Percentiles rank a stretch among this genome's conserved stretches.
Evolutionary conservation across 2,888 invertebrate genomes (phyloP).

Genomic region (Sarcophaga subvicina): DNA sequence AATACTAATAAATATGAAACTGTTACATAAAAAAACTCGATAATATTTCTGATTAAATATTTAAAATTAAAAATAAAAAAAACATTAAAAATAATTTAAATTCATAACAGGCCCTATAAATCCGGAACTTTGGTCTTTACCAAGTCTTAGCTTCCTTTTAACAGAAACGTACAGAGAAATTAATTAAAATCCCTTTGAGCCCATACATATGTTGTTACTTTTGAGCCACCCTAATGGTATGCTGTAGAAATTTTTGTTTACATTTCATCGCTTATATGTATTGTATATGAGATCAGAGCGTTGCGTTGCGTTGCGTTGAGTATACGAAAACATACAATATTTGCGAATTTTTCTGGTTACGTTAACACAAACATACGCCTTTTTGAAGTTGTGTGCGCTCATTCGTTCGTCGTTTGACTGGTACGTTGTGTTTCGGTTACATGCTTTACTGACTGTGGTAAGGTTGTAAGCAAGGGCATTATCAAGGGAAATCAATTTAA

Average conservation of each 20-base stretch:
- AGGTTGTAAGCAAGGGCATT: neutral
- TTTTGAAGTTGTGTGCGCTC: conserved; percentile 39
- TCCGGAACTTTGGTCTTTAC: no score
- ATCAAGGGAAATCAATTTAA: conserved; percentile 63
- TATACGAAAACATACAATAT: neutral
- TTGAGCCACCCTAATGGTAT: neutral
- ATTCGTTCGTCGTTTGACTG: neutral
- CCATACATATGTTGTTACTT: neutral
- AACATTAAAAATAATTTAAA: no score
- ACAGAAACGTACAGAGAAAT: neutral
- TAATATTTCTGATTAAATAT: no score
- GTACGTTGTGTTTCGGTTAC: neutral
- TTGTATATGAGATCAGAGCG: no score
- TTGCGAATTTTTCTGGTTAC: conserved; percentile 6
- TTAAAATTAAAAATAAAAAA: no score
- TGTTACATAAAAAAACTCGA: neutral
- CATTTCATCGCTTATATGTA: neutral
- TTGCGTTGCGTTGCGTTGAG: no score
- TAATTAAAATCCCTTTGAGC: neutral
- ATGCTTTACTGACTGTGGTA: neutral
- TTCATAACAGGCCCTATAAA: no score
- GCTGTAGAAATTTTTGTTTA: neutral
- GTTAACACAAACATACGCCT: conserved; percentile 49
- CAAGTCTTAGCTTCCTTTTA: conserved; percentile 7
- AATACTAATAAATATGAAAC: conserved; percentile 16